Evolutionary conservation across 2,113 vertebrate genomes (phyloP), one percentile per base, ranked within the genome.

Genomic region (Gavia stellata): DNA sequence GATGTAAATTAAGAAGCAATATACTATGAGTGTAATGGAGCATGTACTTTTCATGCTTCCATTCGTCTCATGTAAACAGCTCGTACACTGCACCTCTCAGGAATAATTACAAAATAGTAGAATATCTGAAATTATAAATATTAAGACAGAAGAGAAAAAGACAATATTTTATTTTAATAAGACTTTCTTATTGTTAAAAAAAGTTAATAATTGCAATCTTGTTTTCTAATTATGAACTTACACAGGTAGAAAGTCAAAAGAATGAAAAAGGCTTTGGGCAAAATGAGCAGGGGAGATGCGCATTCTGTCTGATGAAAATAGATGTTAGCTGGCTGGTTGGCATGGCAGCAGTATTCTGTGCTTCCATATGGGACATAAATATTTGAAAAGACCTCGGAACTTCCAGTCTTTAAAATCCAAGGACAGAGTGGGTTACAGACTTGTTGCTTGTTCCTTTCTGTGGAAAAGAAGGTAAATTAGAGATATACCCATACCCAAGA

Each of bases 1-100:
- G 92, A 96, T 89, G 90, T 97, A 98, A 98, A 98, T 98, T 97
- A 98, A 98, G 94, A 95, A 97, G 91, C 91, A 97, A 97, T 97
- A 96, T 79, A 94, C 91, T 96, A 71, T 59, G 94, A 94, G 86
- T 96, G 86, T 97, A 98, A 98, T 97, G 97, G 97, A 97, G 97
- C 96, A 92, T 96, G 81, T 56, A 95, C 83, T 93, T 97, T 97
- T 96, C 94, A 97, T 94, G 92, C 88, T 94, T 97, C 94, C 92
- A 97, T 98, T 98, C 95, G 97, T 98, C 92, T 98, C 93, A 58
- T 92, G 94, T 96, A 98, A 98, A 97, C 95, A 98, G 91, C 83
- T 96, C 77, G 50, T 70, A 94, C 29, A 56, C 38, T 94, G 26
- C 50, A 95, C 63, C 94, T 96, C 92, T 66, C 47, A 97, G 94